Evolutionary conservation across 2,797 vertebrate genomes (phyloP), one percentile per base, ranked within the genome.

Genomic region (Pipistrellus nathusii): DNA sequence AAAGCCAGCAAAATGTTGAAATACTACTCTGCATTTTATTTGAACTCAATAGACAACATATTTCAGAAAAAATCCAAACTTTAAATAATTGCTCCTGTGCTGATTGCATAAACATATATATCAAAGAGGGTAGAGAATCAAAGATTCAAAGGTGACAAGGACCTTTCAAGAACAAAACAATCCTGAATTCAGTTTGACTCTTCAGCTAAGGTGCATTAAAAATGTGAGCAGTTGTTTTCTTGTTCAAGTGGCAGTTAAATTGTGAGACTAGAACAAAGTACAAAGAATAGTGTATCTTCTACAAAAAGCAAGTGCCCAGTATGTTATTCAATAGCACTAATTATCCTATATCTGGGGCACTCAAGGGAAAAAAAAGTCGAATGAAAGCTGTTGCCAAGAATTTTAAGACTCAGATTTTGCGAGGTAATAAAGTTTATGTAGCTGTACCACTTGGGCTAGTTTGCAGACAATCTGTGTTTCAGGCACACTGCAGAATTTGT

Each of bases 361-460:
- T 27, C 23, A 82, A 80, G 81, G 41, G 30, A 55, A 71, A 80
- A 59, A 86, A 8, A 62, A 66, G 27, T 71, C 75, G 84, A 88
- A 76, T 20, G 69, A 86, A 89, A 62, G 35, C 38, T 78, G 53
- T 93, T 95, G 62, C 92, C 92, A 93, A 94, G 55, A 95, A 81
- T 93, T 86, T 87, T 95, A 94, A 95, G 71, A 66, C 13, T 53
- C n/a, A 95, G 13, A 82, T 96, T 95, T 96, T 88, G 86, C 41
- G 86, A 76, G 69, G 78, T 77, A 94, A 94, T 97, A 95, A 95
- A 96, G 88, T 51, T 68, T 90, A 77, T 91, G 41, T 46, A 78
- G 84, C 89, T 93, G 11, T 78, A 59, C 48, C 32, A 89, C 69
- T 86, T 27, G 64, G 86, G 69, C 66, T 82, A 88, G 57, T 94